Evolutionary conservation across 30 jellyfish, hydroid and myxozoan genomes (phyloP).

Genomic region (Aurelia sp.): DNA sequence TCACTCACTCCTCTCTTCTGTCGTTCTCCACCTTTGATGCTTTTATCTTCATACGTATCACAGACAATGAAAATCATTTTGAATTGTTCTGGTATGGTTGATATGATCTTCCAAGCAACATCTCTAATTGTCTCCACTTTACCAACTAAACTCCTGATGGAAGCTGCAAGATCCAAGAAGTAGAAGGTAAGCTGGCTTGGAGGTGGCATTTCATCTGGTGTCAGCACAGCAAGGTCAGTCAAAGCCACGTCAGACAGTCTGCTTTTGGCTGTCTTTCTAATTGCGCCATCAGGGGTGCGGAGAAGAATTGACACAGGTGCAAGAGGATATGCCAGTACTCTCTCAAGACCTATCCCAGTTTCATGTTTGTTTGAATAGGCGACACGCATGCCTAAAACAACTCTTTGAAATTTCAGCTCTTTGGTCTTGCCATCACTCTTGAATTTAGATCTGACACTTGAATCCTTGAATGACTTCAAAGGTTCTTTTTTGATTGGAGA

Average conservation of each 20-base stretch:
- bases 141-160: slow-evolving; percentile 2
- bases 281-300: slow-evolving; percentile 22
- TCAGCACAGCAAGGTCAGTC: too few relatives aligned
- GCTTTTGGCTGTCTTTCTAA: slow-evolving; percentile 6
- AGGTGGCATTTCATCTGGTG: too few relatives aligned
- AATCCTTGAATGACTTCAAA: slow-evolving; percentile 36
- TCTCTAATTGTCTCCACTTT: slow-evolving; percentile 25
- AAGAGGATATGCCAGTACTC: slow-evolving; percentile 43
- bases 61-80: slow-evolving; percentile 22
- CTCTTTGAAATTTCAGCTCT: slow-evolving; percentile 52
- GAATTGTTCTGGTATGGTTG: slow-evolving; percentile 11
- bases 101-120: slow-evolving; percentile 20
- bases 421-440: slow-evolving; percentile 24
- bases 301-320: slow-evolving; percentile 26
- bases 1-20: slow-evolving; percentile 34
- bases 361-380: slow-evolving; percentile 33
- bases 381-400: slow-evolving; percentile 29
- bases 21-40: slow-evolving; percentile 33
- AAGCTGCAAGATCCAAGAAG: neutral
- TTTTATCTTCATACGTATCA: slow-evolving; percentile 20
- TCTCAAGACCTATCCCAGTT: slow-evolving; percentile 40
- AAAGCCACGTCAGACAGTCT: neutral
- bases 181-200: too few relatives aligned
- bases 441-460: slow-evolving; percentile 9
- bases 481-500: slow-evolving; percentile 39